Percentiles rank a stretch among this genome's conserved stretches.
These are phyloP conservation scores for Cyprinodon tularosa DNA, from an alignment of 2,113 vertebrate species.

Conservation along the genomic window DNA sequence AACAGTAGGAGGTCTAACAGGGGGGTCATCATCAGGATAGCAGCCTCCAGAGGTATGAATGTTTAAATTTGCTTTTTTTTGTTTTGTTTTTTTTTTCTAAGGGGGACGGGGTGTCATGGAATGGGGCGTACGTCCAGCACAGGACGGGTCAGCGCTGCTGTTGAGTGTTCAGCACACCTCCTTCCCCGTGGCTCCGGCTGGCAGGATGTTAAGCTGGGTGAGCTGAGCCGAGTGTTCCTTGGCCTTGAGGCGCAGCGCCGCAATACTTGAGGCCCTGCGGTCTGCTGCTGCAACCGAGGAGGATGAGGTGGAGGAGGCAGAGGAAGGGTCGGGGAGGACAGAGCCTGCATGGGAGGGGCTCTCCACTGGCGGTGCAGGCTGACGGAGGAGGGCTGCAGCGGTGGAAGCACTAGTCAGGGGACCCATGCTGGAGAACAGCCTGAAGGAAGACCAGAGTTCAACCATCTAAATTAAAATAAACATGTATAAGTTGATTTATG, in stretches of 20 bases:
- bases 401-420: slow-evolving; percentile 93
- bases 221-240: slow-evolving; percentile 98
- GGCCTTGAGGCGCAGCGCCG: slow-evolving; percentile 94
- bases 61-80: slow-evolving; percentile 6
- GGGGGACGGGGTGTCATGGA: slow-evolving; percentile 36
- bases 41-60: slow-evolving; percentile 54
- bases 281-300: slow-evolving; percentile 85
- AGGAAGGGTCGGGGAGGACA: slow-evolving; percentile 73
- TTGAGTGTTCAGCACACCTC: slow-evolving; percentile 92
- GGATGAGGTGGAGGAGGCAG: slow-evolving; percentile 75
- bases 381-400: slow-evolving; percentile 89
- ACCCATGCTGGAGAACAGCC: slow-evolving; percentile 95
- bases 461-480: background rate
- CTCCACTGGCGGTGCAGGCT: slow-evolving; percentile 86
- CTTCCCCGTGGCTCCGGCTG: slow-evolving; percentile 90
- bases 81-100: background rate
- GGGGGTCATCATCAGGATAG: slow-evolving; percentile 35
- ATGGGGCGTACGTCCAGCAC: slow-evolving; percentile 44
- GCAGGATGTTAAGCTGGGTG: slow-evolving; percentile 97
- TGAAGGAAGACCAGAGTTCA: slow-evolving; percentile 63
- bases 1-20: slow-evolving; percentile 42
- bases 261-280: slow-evolving; percentile 94
- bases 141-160: slow-evolving; percentile 49
- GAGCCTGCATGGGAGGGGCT: slow-evolving; percentile 84
- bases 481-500: slow-evolving; percentile 3